Conservation (phyloP, 2,888 invertebrate species). For the Hyppa rectilinea region DNA sequence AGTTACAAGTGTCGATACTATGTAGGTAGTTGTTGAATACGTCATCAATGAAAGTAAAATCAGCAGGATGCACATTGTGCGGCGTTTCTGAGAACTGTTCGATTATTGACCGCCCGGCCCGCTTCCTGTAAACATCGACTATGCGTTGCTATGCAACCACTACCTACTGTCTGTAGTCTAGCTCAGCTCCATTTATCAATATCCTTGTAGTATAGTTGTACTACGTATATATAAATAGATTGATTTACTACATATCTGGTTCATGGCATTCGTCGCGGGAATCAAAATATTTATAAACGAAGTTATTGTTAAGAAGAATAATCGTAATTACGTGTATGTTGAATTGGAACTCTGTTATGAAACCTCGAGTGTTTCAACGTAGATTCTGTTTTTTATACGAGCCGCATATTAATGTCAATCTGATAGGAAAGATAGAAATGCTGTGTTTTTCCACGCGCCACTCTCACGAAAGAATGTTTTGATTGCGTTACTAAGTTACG, state of each 20-base stretch:
- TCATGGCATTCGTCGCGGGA: conserved; percentile 20
- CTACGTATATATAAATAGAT: conserved; percentile 12
- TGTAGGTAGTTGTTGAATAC: conserved; percentile 41
- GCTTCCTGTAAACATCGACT: conserved; percentile 45
- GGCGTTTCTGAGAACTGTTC: conserved; percentile 45
- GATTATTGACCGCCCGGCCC: conserved; percentile 59
- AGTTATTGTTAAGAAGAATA: conserved; percentile 41
- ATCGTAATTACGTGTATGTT: conserved; percentile 27
- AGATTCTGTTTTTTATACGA: conserved; percentile 47
- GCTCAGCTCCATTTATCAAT: conserved; percentile 38
- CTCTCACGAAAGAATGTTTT: conserved; percentile 47
- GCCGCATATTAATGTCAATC: conserved; percentile 40
- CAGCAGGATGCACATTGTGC: conserved; percentile 52
- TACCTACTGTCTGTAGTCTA: conserved; percentile 30
- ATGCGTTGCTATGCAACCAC: conserved; percentile 55
- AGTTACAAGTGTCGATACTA: not conserved
- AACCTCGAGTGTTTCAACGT: conserved; percentile 27
- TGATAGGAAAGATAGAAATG: conserved; percentile 52
- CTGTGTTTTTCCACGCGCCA: conserved; percentile 32
- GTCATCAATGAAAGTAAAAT: conserved; percentile 65
- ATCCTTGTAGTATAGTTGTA: conserved; percentile 44
- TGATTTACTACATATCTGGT: conserved; percentile 16
- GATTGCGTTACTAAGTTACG: conserved; percentile 45
- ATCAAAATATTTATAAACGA: conserved; percentile 46
- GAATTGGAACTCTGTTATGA: conserved; percentile 47